Conservation (phyloP, 1,140 invertebrate species). For the Hylaeus anthracinus region DNA sequence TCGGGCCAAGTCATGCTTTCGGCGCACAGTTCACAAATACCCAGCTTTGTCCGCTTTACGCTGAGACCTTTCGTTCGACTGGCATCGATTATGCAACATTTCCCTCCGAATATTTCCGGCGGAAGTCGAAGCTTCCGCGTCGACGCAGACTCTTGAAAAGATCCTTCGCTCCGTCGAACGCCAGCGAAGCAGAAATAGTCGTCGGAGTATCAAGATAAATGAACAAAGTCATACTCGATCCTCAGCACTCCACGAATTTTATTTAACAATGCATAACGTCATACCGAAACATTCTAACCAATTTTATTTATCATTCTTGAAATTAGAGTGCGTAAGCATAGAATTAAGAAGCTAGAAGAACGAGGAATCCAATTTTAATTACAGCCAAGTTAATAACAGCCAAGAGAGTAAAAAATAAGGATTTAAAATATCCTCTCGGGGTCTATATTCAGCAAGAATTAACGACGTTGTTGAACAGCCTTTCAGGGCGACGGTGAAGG, state of each 20-base stretch:
- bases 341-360: too few relatives aligned
- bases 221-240: too few relatives aligned
- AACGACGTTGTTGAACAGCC: conserved; percentile 25
- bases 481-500: background rate
- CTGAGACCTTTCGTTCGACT: background rate
- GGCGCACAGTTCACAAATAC: conserved; percentile 3
- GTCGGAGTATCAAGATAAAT: too few relatives aligned
- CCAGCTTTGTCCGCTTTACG: background rate
- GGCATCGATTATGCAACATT: background rate
- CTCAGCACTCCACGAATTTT: too few relatives aligned
- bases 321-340: too few relatives aligned
- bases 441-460: background rate
- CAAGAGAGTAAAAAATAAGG: background rate
- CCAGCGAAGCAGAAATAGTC: too few relatives aligned
- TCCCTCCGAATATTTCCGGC: too few relatives aligned
- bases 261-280: too few relatives aligned
- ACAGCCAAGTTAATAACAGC: too few relatives aligned
- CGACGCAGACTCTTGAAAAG: background rate
- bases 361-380: too few relatives aligned
- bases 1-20: conserved; percentile 46
- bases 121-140: background rate
- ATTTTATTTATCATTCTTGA: too few relatives aligned
- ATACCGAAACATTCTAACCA: too few relatives aligned
- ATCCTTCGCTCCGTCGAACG: background rate
- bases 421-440: background rate